Percentiles rank a stretch among this genome's conserved stretches.
Evolutionary conservation across 1,140 invertebrate genomes (phyloP).

Genomic region (Drosophila obscura): DNA sequence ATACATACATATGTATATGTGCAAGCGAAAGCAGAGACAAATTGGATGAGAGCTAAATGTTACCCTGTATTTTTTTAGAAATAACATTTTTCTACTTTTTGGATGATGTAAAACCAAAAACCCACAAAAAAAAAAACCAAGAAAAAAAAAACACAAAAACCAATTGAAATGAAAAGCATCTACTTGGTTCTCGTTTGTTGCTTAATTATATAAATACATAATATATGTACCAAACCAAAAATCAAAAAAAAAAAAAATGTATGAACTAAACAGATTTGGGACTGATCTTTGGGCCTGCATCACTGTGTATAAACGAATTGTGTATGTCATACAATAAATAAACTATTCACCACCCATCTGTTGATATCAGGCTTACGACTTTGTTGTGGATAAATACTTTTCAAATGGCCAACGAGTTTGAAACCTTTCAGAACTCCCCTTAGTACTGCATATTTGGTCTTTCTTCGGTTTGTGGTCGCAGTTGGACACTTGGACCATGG

Average conservation of each 20-base stretch:
- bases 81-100: slow-evolving; percentile 79
- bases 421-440: too few species aligned
- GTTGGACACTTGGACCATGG: too few species aligned
- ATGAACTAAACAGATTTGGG: slow-evolving; percentile 28
- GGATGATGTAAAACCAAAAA: slow-evolving; percentile 44
- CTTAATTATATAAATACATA: slow-evolving; percentile 33
- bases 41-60: slow-evolving; percentile 41
- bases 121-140: slow-evolving; percentile 22
- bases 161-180: slow-evolving; percentile 5
- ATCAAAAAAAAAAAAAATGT: slow-evolving; percentile 4
- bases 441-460: too few species aligned
- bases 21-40: slow-evolving; percentile 21
- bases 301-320: slow-evolving; percentile 31
- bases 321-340: slow-evolving; percentile 54
- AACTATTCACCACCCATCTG: slow-evolving; percentile 51
- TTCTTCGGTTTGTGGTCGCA: too few species aligned
- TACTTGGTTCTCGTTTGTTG: slow-evolving; percentile 28
- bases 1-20: slow-evolving; percentile 17
- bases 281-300: slow-evolving; percentile 37
- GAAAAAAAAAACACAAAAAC: slow-evolving; percentile 18
- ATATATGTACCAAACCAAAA: background rate
- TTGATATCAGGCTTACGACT: slow-evolving; percentile 24
- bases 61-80: slow-evolving; percentile 76
- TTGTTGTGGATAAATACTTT: too few species aligned
- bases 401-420: too few species aligned